These are phyloP conservation scores for Mesorhabditis spiculigera DNA, from an alignment of 2,888 invertebrate genomes.

Conservation along the genomic window DNA sequence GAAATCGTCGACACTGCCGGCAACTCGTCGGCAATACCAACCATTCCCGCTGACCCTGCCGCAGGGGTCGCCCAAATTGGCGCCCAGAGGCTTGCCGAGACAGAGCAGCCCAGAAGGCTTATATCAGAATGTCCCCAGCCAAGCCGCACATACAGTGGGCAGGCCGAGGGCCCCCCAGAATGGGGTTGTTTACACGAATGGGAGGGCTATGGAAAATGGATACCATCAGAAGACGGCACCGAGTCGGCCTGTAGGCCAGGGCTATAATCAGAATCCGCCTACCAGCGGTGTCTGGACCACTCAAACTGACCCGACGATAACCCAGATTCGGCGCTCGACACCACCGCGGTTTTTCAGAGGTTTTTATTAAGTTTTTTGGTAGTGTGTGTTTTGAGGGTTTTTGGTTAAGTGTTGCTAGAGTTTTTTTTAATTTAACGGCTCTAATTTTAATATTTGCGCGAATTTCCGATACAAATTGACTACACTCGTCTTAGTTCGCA, in stretches of 20 bases:
- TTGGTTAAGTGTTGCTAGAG: too few species aligned
- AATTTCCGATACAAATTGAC: too few species aligned
- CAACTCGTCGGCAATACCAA: not conserved
- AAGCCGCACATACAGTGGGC: not conserved
- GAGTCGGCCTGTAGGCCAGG: not conserved
- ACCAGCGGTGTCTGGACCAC: constrained; percentile 3
- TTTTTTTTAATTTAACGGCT: too few species aligned
- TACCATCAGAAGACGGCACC: not conserved
- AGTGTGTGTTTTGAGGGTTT: not conserved
- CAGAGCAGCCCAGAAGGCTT: not conserved
- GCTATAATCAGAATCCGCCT: not conserved
- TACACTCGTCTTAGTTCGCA: too few species aligned
- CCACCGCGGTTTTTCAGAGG: not conserved
- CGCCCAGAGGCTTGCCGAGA: not conserved
- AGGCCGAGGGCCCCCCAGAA: not conserved
- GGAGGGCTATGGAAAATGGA: not conserved
- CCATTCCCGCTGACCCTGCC: not conserved
- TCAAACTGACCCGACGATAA: not conserved
- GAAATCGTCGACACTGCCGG: not conserved
- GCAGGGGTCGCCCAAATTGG: not conserved
- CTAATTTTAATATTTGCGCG: too few species aligned
- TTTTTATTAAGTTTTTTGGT: not conserved
- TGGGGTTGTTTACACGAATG: not conserved
- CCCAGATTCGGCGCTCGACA: constrained; percentile 3
- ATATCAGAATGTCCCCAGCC: not conserved